A percentile compares a stretch with the other conserved stretches of the same genome.
Conservation (phyloP, 2,888 invertebrate species). For the Deroplatys truncata region DNA sequence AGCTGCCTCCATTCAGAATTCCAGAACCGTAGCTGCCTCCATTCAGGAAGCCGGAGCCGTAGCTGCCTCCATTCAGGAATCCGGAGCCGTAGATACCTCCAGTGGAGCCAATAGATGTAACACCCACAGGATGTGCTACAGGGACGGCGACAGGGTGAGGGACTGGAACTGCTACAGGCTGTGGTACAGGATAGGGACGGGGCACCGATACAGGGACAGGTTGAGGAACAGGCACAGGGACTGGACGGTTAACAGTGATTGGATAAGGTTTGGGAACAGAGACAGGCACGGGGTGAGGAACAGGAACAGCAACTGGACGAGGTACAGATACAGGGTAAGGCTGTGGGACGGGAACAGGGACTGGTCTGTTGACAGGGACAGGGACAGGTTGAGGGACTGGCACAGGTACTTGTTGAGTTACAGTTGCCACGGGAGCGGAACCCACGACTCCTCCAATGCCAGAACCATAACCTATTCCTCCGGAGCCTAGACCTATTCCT, state of each 20-base stretch:
- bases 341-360: not conserved
- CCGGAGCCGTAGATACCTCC: not conserved
- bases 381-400: not conserved
- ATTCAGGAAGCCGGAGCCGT: not conserved
- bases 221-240: not conserved
- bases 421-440: not conserved
- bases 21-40: too few species aligned
- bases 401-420: constrained; percentile 2
- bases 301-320: not conserved
- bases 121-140: not conserved
- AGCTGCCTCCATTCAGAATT: too few species aligned
- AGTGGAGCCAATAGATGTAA: not conserved
- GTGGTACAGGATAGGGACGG: not conserved
- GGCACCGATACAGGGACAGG: not conserved
- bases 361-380: constrained; percentile 1
- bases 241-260: not conserved
- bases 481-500: not conserved
- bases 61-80: not conserved
- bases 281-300: not conserved
- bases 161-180: not conserved
- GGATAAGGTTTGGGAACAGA: constrained; percentile 1
- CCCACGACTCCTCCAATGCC: not conserved
- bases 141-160: not conserved
- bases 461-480: not conserved
- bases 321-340: constrained; percentile 5